phyloP scores from a whole-genome alignment of 2,888 invertebrate species.

The Galerucella pusilla region DNA sequence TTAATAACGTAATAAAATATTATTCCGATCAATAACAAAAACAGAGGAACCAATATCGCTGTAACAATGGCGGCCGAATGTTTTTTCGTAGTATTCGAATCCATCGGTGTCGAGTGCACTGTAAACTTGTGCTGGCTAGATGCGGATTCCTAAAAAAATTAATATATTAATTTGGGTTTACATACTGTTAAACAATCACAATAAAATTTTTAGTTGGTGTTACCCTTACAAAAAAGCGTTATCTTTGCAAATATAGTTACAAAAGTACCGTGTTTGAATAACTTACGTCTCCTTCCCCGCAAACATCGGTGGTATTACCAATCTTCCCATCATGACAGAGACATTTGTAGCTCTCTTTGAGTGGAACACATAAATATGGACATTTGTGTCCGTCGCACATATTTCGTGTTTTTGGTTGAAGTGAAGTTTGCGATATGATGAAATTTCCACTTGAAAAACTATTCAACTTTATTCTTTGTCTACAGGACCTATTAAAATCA shows the following conservation, averaged over 20 bases:
- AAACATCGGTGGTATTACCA: slow-evolving; percentile 59
- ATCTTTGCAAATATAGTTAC: no score
- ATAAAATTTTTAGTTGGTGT: no score
- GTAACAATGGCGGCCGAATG: slow-evolving; percentile 44
- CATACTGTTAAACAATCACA: no score
- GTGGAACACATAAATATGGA: slow-evolving; percentile 72
- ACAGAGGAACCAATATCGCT: slow-evolving; percentile 49
- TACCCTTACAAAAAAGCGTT: no score
- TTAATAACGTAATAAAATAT: slow-evolving; percentile 42
- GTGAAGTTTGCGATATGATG: slow-evolving; percentile 68
- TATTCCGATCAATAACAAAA: slow-evolving; percentile 42
- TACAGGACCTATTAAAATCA: slow-evolving; percentile 62
- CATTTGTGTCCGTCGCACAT: slow-evolving; percentile 69
- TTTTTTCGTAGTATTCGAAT: slow-evolving; percentile 28
- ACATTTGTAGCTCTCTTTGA: slow-evolving; percentile 66
- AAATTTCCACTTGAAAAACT: slow-evolving; percentile 67
- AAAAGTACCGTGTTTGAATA: neutral
- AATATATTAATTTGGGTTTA: neutral
- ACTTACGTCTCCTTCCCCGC: slow-evolving; percentile 48
- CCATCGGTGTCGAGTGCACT: slow-evolving; percentile 40
- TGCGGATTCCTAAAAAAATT: slow-evolving; percentile 38
- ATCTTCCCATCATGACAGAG: slow-evolving; percentile 69
- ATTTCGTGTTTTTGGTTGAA: slow-evolving; percentile 68
- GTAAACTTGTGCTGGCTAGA: slow-evolving; percentile 36
- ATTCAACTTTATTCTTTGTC: slow-evolving; percentile 63